Percentiles rank a stretch among this genome's conserved stretches.
Conservation (phyloP, 2,797 vertebrate species). For the Pseudochirops cupreus region DNA sequence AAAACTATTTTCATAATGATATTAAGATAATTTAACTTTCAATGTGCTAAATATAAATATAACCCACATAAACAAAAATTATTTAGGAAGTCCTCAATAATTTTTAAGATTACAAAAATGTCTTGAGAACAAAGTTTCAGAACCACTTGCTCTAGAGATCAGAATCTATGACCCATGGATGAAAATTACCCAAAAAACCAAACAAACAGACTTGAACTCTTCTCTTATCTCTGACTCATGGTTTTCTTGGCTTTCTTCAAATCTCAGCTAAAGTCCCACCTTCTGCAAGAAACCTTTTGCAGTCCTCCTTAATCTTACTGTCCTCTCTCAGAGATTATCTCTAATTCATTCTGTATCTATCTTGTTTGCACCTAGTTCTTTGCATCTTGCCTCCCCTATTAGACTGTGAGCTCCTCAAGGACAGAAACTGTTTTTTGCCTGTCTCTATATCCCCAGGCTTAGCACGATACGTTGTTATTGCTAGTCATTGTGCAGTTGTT, state of each 20-base stretch:
- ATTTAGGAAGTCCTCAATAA: neutral
- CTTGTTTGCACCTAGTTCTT: neutral
- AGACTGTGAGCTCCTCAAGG: neutral
- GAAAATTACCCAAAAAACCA: neutral
- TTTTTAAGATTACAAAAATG: neutral
- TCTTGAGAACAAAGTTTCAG: neutral
- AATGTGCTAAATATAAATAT: neutral
- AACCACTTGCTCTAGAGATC: neutral
- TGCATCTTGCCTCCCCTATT: neutral
- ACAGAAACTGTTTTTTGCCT: neutral
- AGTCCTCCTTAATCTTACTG: neutral
- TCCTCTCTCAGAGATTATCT: neutral
- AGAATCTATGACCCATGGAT: neutral
- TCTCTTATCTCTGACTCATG: neutral
- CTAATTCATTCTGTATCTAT: neutral
- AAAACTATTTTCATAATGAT: neutral
- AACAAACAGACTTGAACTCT: neutral
- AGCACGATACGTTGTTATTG: neutral
- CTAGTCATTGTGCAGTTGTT: neutral
- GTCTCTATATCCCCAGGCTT: neutral
- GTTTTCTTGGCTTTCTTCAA: neutral
- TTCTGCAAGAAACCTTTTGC: neutral
- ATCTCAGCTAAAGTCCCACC: neutral
- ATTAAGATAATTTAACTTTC: neutral
- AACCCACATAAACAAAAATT: neutral